phyloP scores from a whole-genome alignment of 2,888 invertebrate species.

The Tanaodytes sp. region DNA sequence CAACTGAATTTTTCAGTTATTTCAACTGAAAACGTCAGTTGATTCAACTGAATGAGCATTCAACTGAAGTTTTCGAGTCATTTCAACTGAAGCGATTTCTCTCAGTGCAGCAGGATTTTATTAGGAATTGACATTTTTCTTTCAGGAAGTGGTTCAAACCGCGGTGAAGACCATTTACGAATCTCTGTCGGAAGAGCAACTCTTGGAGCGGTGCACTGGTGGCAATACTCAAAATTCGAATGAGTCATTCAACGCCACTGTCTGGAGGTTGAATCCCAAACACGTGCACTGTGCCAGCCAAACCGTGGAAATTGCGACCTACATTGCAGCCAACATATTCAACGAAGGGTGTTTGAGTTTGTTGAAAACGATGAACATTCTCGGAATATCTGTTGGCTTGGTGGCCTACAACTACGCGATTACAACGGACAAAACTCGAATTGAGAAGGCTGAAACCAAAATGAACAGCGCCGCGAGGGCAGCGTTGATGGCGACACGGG shows the following conservation, averaged over 20 bases:
- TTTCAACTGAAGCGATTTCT: too few species aligned
- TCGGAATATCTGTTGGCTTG: neutral
- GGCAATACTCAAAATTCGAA: too few species aligned
- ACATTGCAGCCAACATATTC: neutral
- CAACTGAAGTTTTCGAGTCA: too few species aligned
- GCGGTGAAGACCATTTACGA: conserved; percentile 4
- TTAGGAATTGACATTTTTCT: conserved; percentile 1
- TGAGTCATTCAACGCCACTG: too few species aligned
- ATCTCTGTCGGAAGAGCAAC: conserved; percentile 5
- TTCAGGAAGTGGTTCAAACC: conserved; percentile 5
- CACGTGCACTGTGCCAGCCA: conserved; percentile 5
- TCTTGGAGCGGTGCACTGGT: too few species aligned
- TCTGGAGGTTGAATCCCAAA: too few species aligned
- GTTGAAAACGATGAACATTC: conserved; percentile 1
- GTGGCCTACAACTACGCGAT: neutral
- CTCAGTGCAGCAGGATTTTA: too few species aligned
- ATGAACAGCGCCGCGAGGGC: neutral
- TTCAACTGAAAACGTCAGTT: too few species aligned
- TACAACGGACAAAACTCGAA: neutral
- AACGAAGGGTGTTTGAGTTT: neutral
- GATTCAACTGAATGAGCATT: too few species aligned
- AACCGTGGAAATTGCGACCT: conserved; percentile 13
- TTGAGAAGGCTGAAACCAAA: neutral
- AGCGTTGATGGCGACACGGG: neutral
- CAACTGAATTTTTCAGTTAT: too few species aligned